These are phyloP conservation scores for Trissolcus basalis DNA, from an alignment of 1,140 invertebrate species.

Conservation along the genomic window DNA sequence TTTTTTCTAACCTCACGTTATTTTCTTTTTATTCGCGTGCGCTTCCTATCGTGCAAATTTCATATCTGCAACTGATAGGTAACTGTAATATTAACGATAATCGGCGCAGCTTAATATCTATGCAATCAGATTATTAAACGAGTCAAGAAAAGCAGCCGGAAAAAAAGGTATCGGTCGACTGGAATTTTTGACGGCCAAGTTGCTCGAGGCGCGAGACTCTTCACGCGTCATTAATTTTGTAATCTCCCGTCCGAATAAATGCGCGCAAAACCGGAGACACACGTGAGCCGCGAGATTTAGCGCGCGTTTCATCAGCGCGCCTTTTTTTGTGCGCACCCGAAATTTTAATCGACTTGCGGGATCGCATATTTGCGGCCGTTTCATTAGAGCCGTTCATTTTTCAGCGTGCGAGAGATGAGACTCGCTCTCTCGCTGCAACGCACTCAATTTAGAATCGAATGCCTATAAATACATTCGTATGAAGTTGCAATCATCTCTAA, in stretches of 20 bases:
- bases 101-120: conserved; percentile 36
- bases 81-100: conserved; percentile 41
- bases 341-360: background rate
- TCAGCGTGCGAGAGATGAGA: background rate
- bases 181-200: conserved; percentile 44
- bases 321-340: too few species aligned
- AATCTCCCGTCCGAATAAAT: conserved; percentile 48
- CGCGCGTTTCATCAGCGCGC: too few species aligned
- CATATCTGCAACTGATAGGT: conserved; percentile 42
- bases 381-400: conserved; percentile 25
- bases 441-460: conserved; percentile 34
- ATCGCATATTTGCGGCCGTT: background rate
- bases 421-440: conserved; percentile 5
- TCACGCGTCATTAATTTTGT: conserved; percentile 58
- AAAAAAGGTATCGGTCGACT: conserved; percentile 30
- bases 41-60: conserved; percentile 35
- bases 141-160: conserved; percentile 21
- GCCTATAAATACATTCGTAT: conserved; percentile 44
- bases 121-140: conserved; percentile 48
- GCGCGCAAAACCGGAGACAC: conserved; percentile 46
- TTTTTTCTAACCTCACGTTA: conserved; percentile 8
- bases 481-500: conserved; percentile 41
- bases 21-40: conserved; percentile 1
- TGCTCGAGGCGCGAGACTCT: conserved; percentile 40
- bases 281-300: too few species aligned